These are phyloP conservation scores for Anthonomus grandis DNA, from an alignment of 1,140 invertebrate species.

Conservation along the genomic window DNA sequence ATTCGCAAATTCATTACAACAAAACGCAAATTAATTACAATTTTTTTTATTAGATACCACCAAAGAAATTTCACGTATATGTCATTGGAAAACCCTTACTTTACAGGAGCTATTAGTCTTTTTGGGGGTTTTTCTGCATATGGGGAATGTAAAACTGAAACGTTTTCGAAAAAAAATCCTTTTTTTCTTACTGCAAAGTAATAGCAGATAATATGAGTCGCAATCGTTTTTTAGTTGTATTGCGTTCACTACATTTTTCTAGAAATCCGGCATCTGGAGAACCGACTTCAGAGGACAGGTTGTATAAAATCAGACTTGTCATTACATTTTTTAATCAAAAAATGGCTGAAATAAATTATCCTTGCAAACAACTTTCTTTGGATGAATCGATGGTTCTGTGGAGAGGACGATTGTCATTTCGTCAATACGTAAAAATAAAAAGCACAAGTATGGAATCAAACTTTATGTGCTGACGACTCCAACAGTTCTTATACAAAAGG, in stretches of 20 bases:
- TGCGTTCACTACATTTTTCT: constrained; percentile 12
- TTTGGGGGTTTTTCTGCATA: constrained; percentile 8
- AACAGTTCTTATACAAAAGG: too few relatives aligned
- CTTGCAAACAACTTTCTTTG: too few relatives aligned
- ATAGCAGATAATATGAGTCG: constrained; percentile 6
- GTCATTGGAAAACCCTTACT: not conserved
- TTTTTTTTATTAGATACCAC: not conserved
- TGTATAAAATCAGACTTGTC: constrained; percentile 22
- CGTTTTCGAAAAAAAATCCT: constrained; percentile 3
- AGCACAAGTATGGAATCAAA: too few relatives aligned
- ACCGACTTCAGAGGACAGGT: not conserved
- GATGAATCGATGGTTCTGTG: too few relatives aligned
- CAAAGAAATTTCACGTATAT: not conserved
- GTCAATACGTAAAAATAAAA: too few relatives aligned
- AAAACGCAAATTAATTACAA: constrained; percentile 1
- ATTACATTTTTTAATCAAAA: too few relatives aligned
- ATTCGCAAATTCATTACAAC: constrained; percentile 4
- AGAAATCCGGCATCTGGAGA: constrained; percentile 6
- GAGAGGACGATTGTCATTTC: too few relatives aligned
- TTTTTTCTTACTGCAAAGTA: constrained; percentile 6
- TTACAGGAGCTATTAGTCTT: constrained; percentile 5
- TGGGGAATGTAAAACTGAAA: constrained; percentile 2
- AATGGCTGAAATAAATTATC: too few relatives aligned
- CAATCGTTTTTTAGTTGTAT: constrained; percentile 17
- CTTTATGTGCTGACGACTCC: too few relatives aligned